Evolutionary conservation across 1,140 invertebrate genomes (phyloP), one percentile per base, ranked within the genome.

Genomic region (Planococcus citri): DNA sequence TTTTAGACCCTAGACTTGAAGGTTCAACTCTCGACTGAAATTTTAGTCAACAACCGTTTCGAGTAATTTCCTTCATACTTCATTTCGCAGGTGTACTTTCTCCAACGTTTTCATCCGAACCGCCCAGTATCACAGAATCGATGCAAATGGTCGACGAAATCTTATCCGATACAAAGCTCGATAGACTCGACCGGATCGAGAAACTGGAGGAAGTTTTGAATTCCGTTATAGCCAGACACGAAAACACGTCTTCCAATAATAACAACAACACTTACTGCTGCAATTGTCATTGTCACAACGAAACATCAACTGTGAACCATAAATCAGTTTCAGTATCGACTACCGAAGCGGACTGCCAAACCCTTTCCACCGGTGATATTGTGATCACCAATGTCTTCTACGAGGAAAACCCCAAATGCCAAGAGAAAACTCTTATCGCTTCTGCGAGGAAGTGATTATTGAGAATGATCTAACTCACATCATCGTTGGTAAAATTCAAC

Each of bases 111-210:
- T 41, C 71, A 24, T 87, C 85, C 1, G 88, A 91, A 73, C 89
- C 88, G n/a, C 87, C 87, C n/a, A 91, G 89, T 76, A 80, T 93
- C n/a, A 91, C 90, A 0, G 90, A 92, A 77, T 92, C 90, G 0
- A 93, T 93, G 90, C 89, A 91, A 77, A 84, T 92, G 83, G 84
- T 94, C 75, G 89, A 93, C 77, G 88, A 91, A 76, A 89, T 92
- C 72, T 79, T 93, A 24, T 88, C 87, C n/a, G 88, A 93, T 77
- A 83, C 83, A 71, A 85, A 85, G 69, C 90, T 93, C 84, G 90
- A 93, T 77, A 84, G 88, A 73, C 81, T 92, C n/a, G 89, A 90
- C 72, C 91, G 89, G 76, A 90, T 94, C 64, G 91, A 92, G 73
- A 87, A 88, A 74, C 78, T 94, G 64, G 91, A 93, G 80, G 88